Evolutionary conservation across 2,888 invertebrate genomes (phyloP).

Genomic region (Vesta saturnalis): DNA sequence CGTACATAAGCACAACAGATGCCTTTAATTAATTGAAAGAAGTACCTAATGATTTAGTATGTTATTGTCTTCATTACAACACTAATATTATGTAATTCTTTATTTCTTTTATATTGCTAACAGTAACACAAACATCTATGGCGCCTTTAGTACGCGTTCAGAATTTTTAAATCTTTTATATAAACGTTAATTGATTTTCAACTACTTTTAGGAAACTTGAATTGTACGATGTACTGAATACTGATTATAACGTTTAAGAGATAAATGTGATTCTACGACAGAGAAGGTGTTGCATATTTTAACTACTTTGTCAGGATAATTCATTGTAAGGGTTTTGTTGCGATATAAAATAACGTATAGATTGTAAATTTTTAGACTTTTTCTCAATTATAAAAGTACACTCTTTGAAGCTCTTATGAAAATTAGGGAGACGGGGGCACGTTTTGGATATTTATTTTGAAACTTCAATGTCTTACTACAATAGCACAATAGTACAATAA

Average conservation of each 20-base stretch:
- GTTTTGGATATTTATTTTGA: too few species aligned
- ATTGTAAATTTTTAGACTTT: background rate
- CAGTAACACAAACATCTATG: slow-evolving; percentile 40
- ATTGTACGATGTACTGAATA: slow-evolving; percentile 26
- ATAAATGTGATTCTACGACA: slow-evolving; percentile 1
- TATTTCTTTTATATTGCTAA: slow-evolving; percentile 24
- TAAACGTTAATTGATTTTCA: slow-evolving; percentile 50
- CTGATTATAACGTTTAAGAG: slow-evolving; percentile 18
- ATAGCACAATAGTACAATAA: too few species aligned
- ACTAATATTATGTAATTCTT: slow-evolving; percentile 27
- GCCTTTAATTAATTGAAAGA: slow-evolving; percentile 31
- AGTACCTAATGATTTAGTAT: slow-evolving; percentile 51
- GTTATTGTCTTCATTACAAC: slow-evolving; percentile 46
- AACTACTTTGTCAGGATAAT: slow-evolving; percentile 5
- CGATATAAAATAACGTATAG: slow-evolving; percentile 1
- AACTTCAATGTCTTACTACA: too few species aligned
- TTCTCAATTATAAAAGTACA: too few species aligned
- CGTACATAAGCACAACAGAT: too few species aligned
- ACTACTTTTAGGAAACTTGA: slow-evolving; percentile 47
- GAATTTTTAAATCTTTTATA: slow-evolving; percentile 43
- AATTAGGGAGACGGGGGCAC: too few species aligned
- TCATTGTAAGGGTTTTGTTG: background rate
- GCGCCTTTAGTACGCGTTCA: slow-evolving; percentile 46
- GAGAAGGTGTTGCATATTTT: background rate
- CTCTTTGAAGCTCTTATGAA: too few species aligned